Evolutionary conservation across 2,797 vertebrate species (phyloP).

Genomic region (Sebastolobus altivelis): DNA sequence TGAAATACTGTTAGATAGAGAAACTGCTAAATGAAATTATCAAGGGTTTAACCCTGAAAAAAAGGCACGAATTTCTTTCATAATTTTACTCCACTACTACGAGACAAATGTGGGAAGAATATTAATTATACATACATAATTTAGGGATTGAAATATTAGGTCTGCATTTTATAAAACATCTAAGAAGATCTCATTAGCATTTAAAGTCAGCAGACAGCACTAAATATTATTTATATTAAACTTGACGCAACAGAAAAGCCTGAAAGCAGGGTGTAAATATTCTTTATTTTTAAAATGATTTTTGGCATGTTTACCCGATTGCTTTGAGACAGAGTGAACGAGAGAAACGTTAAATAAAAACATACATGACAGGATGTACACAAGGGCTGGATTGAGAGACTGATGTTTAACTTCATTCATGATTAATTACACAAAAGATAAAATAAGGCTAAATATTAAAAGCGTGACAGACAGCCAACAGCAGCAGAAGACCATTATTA

Average conservation of each 20-base stretch:
- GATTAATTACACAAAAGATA: neutral
- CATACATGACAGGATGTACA: conserved; percentile 21
- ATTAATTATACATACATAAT: neutral
- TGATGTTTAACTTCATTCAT: neutral
- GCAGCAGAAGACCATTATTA: neutral
- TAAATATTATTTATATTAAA: neutral
- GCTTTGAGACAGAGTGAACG: conserved; percentile 4
- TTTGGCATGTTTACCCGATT: conserved; percentile 56
- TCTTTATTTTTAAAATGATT: conserved; percentile 47
- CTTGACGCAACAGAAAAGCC: neutral
- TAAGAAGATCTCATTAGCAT: neutral
- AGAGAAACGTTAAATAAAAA: conserved; percentile 23
- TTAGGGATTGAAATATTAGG: neutral
- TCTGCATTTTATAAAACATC: neutral
- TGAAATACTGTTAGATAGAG: neutral
- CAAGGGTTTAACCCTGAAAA: neutral
- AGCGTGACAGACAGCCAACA: neutral
- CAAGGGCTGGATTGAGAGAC: neutral
- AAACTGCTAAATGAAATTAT: neutral
- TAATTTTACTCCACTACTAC: neutral
- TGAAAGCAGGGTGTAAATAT: conserved; percentile 26
- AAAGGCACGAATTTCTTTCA: neutral
- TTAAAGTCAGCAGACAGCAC: neutral
- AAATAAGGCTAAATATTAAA: neutral
- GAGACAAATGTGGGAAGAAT: neutral